phyloP scores from a whole-genome alignment of 2,888 invertebrate genomes.

The Branchinecta sandiegonensis region DNA sequence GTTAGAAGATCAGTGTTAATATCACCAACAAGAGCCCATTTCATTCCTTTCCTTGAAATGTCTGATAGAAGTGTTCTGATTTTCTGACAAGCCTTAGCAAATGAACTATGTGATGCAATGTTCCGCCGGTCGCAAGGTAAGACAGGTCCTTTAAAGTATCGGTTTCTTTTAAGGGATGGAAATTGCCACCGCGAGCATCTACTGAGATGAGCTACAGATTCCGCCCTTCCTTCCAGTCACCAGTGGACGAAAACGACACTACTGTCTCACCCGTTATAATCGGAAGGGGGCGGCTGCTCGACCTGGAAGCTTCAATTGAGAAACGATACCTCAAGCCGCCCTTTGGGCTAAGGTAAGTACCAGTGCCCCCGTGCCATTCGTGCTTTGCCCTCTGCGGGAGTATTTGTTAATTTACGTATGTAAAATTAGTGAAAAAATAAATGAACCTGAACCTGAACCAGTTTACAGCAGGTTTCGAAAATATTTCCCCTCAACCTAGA shows the following conservation, averaged over 20 bases:
- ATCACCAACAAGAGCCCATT: too few species aligned
- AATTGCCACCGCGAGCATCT: slow-evolving; percentile 49
- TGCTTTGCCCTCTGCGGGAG: too few species aligned
- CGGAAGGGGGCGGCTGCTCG: slow-evolving; percentile 55
- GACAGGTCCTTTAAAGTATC: neutral
- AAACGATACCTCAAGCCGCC: slow-evolving; percentile 85
- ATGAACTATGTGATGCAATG: too few species aligned
- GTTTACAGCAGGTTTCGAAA: slow-evolving; percentile 28
- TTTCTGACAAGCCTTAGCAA: too few species aligned
- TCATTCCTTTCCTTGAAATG: too few species aligned
- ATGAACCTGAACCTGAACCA: slow-evolving; percentile 16
- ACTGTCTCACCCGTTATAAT: slow-evolving; percentile 42
- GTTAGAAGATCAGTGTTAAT: too few species aligned
- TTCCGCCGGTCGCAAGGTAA: too few species aligned
- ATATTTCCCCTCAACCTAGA: neutral
- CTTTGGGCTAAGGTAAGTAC: slow-evolving; percentile 43
- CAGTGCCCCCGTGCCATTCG: too few species aligned
- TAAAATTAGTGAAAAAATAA: too few species aligned
- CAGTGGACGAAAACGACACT: slow-evolving; percentile 29
- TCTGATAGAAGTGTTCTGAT: too few species aligned
- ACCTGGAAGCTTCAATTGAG: slow-evolving; percentile 79
- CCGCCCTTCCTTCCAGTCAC: slow-evolving; percentile 33
- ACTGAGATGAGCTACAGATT: slow-evolving; percentile 42
- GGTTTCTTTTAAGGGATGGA: slow-evolving; percentile 47
- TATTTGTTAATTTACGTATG: too few species aligned